These are phyloP conservation scores for Sitobion miscanthi DNA, from an alignment of 1,140 invertebrate species.

Conservation along the genomic window DNA sequence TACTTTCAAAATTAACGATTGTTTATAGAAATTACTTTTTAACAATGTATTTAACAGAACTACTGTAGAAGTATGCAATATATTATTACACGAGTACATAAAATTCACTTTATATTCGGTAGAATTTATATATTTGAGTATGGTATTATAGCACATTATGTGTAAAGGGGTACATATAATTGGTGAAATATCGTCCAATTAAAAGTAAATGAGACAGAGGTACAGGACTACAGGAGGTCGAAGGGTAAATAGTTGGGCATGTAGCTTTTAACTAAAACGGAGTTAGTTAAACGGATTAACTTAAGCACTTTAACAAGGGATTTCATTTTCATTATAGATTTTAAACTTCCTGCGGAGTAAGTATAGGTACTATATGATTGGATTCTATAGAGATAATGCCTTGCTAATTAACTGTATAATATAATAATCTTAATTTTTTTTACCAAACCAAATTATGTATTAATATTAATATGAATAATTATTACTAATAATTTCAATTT, in stretches of 20 bases:
- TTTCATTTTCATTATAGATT: slow-evolving; percentile 7
- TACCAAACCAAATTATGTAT: not conserved
- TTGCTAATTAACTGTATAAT: not conserved
- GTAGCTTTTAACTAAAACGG: slow-evolving; percentile 5
- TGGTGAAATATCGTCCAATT: slow-evolving; percentile 24
- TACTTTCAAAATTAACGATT: not conserved
- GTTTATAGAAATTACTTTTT: not conserved
- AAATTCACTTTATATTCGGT: not conserved
- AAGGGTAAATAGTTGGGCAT: not conserved
- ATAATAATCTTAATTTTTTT: not conserved
- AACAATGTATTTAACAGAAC: not conserved
- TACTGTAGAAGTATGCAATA: not conserved
- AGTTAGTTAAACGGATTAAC: slow-evolving; percentile 19
- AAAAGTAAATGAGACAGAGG: not conserved
- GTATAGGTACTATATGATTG: not conserved
- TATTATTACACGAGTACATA: not conserved
- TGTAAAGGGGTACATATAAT: not conserved
- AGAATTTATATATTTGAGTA: slow-evolving; percentile 1
- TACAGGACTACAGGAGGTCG: not conserved
- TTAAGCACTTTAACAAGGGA: not conserved
- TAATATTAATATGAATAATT: no score
- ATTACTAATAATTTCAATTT: not conserved
- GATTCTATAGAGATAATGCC: not conserved
- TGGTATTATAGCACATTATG: slow-evolving; percentile 15
- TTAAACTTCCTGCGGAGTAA: not conserved